phyloP scores from a whole-genome alignment of 2,888 invertebrate genomes.

The Sinelater perroti region DNA sequence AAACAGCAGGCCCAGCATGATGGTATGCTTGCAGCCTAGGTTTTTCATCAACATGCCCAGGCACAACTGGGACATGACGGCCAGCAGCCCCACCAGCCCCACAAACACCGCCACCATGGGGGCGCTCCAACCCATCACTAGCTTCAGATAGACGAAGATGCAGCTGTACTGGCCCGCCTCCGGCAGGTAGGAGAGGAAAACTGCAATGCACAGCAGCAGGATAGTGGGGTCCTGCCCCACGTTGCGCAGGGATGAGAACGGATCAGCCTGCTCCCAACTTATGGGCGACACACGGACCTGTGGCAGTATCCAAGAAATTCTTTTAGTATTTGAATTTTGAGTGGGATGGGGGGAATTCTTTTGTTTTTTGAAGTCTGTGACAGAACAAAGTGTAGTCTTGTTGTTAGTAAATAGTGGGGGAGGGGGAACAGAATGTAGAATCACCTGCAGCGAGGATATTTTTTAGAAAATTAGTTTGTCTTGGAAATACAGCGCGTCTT shows the following conservation, averaged over 20 bases:
- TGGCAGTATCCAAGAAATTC: background rate
- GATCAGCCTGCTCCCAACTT: conserved; percentile 98
- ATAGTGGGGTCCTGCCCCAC: conserved; percentile 96
- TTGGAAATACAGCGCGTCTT: no score
- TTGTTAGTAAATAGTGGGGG: no score
- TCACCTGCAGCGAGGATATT: no score
- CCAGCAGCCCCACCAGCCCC: conserved; percentile 94
- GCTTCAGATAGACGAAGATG: conserved; percentile 97
- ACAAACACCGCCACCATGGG: conserved; percentile 98
- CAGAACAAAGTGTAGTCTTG: no score
- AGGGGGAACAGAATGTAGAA: no score
- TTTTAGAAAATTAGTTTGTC: no score
- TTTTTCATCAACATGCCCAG: conserved; percentile 71
- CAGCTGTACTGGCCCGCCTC: conserved; percentile 99
- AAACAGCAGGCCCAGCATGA: conserved; percentile 94
- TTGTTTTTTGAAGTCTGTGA: no score
- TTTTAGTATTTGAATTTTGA: background rate
- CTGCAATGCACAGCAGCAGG: conserved; percentile 95
- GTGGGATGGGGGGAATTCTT: no score
- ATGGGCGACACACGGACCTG: conserved; percentile 77
- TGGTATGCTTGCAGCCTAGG: conserved; percentile 95
- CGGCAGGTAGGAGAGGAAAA: conserved; percentile 96
- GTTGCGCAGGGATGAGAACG: conserved; percentile 91
- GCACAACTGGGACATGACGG: conserved; percentile 93
- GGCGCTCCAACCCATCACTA: conserved; percentile 94